These are phyloP conservation scores for Chrysolina americana DNA, from an alignment of 2,888 invertebrate genomes.

Conservation along the genomic window DNA sequence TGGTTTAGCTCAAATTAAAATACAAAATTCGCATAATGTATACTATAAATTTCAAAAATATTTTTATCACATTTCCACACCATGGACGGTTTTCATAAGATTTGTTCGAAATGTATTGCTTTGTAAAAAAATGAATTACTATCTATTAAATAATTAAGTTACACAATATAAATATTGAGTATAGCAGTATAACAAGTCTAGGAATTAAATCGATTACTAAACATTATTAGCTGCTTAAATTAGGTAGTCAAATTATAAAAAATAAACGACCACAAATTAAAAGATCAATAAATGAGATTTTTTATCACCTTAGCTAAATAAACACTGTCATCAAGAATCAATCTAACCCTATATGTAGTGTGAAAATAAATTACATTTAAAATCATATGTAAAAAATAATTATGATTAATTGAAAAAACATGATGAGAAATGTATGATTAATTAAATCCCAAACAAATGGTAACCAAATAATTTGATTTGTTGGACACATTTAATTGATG, in stretches of 20 bases:
- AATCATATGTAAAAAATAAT: too few species aligned
- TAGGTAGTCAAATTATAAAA: neutral
- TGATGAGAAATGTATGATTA: too few species aligned
- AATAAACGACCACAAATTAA: neutral
- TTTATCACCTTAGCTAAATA: neutral
- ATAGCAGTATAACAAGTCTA: slow-evolving; percentile 7
- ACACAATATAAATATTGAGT: slow-evolving; percentile 3
- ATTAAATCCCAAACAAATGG: too few species aligned
- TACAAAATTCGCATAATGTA: slow-evolving; percentile 14
- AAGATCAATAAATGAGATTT: slow-evolving; percentile 1
- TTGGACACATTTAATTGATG: too few species aligned
- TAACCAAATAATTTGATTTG: too few species aligned
- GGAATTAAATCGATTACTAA: neutral
- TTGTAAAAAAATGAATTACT: slow-evolving; percentile 6
- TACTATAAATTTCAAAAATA: slow-evolving; percentile 15
- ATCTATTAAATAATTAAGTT: slow-evolving; percentile 13
- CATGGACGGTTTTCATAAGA: slow-evolving; percentile 28
- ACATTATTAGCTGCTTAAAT: slow-evolving; percentile 3
- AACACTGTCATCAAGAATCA: neutral
- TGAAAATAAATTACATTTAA: too few species aligned
- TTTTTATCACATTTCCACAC: slow-evolving; percentile 27
- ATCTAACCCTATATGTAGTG: neutral
- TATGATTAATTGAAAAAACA: too few species aligned
- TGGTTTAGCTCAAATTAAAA: slow-evolving; percentile 36
- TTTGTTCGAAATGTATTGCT: slow-evolving; percentile 27